Evolutionary conservation across 2,888 invertebrate species (phyloP).

Genomic region (Ashinkailepas kermadecensis): DNA sequence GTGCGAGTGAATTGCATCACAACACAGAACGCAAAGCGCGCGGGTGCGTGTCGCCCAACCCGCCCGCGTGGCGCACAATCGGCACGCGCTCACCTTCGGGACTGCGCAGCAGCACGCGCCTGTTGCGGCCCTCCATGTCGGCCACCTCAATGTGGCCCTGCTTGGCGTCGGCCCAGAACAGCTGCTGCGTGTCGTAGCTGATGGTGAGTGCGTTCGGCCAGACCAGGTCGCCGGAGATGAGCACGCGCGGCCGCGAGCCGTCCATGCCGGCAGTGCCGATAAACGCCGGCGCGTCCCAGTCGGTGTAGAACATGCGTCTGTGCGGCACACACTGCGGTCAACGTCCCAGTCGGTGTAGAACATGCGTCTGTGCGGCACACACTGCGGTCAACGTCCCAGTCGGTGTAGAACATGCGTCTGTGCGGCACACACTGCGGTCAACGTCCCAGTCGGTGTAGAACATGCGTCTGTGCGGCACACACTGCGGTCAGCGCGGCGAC

Average conservation of each 20-base stretch:
- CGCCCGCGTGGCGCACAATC: too few species aligned
- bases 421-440: too few species aligned
- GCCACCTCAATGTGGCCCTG: conserved; percentile 78
- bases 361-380: too few species aligned
- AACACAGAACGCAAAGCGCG: too few species aligned
- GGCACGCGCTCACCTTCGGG: conserved; percentile 46
- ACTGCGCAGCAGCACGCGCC: conserved; percentile 58
- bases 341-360: too few species aligned
- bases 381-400: too few species aligned
- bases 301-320: conserved; percentile 70
- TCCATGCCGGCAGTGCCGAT: conserved; percentile 81
- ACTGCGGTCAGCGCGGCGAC: too few species aligned
- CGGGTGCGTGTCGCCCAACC: too few species aligned
- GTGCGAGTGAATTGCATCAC: too few species aligned
- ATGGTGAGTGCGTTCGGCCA: conserved; percentile 87
- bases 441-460: too few species aligned
- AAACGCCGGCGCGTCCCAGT: conserved; percentile 74
- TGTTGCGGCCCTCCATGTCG: conserved; percentile 66
- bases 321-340: neutral
- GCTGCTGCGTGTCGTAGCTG: conserved; percentile 60
- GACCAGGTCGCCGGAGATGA: conserved; percentile 59
- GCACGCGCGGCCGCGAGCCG: conserved; percentile 56
- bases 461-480: too few species aligned
- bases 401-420: too few species aligned
- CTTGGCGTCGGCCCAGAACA: conserved; percentile 80